Base-by-base conservation (phyloP, 2,797 vertebrate genomes). In the Silurus aristotelis region DNA sequence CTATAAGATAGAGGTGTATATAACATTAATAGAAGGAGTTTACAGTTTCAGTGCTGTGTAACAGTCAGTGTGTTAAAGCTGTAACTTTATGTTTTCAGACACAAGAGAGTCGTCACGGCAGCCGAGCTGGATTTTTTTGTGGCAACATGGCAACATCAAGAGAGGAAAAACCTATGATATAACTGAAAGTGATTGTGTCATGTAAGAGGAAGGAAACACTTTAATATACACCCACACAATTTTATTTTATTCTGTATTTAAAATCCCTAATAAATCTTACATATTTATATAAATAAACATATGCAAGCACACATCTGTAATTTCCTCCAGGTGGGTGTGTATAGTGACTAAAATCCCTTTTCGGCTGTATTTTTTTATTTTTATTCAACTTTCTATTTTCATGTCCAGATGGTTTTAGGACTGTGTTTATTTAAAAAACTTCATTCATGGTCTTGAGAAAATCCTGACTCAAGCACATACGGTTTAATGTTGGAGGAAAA, bases 351-450 rank as follows among this genome's bases (percentile, higher is more conserved):
- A 46, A 61, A 19, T 56, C n/a, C 25, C 73, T n/a, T 10, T 56
- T 76, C 25, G 15, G n/a, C 19, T 58, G 27, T 3, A 0, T 10
- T 46, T 52, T 76, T 56, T 31, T 76, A 56, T 78, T 52, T 7
- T 20, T 52, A n/a, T 52, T 52, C n/a, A 73, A 55, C 71, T 25
- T 15, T 58, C 19, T 61, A 22, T 31, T 61, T 78, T 61, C 20
- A 43, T 46, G 77, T 79, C 76, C 76, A 78, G 58, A 63, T 78
- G 76, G 76, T n/a, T 22, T 63, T 63, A 79, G 43, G 56, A 43
- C 75, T 78, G 13, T 77, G 27, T 77, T 77, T 77, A 77, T 77
- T 77, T 58, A 38, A 58, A 58, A 19, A 58, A 56, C 19, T 5
- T 38, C 19, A 60, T 60, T 38, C 56, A 13, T 78, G 27, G 60